phyloP scores from a whole-genome alignment of 2,113 vertebrate genomes.

The Pachyramphus minor region DNA sequence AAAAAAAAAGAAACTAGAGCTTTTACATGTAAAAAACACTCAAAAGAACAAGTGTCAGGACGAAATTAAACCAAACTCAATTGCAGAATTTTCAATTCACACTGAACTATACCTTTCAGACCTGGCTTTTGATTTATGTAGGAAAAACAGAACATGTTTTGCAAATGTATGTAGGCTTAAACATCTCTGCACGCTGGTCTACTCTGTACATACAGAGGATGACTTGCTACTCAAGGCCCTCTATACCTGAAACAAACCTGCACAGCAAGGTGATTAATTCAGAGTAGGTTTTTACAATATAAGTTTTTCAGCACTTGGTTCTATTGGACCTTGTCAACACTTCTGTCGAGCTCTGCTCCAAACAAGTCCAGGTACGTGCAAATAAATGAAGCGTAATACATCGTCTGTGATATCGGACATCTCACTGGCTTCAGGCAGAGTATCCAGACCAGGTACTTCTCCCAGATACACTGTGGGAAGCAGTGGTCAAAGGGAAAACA shows the following conservation, averaged over 20 bases:
- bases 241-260: not conserved
- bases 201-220: rapidly evolving
- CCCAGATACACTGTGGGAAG: no score
- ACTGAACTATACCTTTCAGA: not conserved
- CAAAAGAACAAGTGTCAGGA: not conserved
- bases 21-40: not conserved
- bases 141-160: not conserved
- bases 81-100: not conserved
- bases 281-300: not conserved
- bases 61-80: not conserved
- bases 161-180: not conserved
- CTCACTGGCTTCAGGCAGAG: not conserved
- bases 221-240: not conserved
- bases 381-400: not conserved
- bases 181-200: not conserved
- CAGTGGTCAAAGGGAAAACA: not conserved
- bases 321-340: not conserved
- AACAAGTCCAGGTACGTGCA: not conserved
- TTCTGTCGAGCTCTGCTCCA: not conserved
- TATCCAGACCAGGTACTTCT: not conserved
- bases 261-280: not conserved
- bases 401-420: rapidly evolving
- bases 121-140: not conserved
- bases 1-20: not conserved
- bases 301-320: not conserved